phyloP scores from a whole-genome alignment of 1,140 invertebrate species.

The Caenorhabditis briggsae region DNA sequence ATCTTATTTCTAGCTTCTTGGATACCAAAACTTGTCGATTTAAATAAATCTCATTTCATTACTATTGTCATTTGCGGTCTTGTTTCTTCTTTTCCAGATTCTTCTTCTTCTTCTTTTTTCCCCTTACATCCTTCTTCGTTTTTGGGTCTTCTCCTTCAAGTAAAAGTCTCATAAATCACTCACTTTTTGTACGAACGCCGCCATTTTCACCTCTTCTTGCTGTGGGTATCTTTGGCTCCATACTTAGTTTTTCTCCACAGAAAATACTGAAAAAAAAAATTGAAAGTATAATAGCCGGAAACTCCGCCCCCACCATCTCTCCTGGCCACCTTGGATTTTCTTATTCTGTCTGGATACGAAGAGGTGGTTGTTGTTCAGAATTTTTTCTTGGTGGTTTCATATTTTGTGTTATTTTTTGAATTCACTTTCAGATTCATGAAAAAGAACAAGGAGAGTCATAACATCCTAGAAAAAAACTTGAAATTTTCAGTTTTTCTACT shows the following conservation, averaged over 20 bases:
- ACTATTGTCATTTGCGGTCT: neutral
- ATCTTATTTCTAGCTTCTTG: too few relatives aligned
- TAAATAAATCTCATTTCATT: too few relatives aligned
- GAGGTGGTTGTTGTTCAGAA: neutral
- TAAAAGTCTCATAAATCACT: constrained; percentile 54
- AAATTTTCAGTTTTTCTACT: too few relatives aligned
- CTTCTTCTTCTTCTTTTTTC: neutral
- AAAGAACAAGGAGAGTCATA: too few relatives aligned
- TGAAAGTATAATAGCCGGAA: constrained; percentile 43
- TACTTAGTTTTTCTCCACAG: neutral
- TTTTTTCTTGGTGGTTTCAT: neutral
- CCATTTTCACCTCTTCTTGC: neutral
- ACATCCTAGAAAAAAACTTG: too few relatives aligned
- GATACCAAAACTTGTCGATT: too few relatives aligned
- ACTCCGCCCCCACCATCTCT: neutral
- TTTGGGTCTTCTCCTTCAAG: neutral
- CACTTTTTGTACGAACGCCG: constrained; percentile 50
- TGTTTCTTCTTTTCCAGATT: neutral
- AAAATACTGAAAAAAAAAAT: neutral
- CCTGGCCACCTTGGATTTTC: neutral
- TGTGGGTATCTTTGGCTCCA: constrained; percentile 17
- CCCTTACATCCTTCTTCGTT: neutral
- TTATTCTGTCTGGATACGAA: neutral
- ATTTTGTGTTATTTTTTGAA: too few relatives aligned
- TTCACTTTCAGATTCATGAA: too few relatives aligned